Percentiles rank a stretch among this genome's conserved stretches.
Evolutionary conservation across 1,140 invertebrate species (phyloP).

Genomic region (Plutomurus gul): DNA sequence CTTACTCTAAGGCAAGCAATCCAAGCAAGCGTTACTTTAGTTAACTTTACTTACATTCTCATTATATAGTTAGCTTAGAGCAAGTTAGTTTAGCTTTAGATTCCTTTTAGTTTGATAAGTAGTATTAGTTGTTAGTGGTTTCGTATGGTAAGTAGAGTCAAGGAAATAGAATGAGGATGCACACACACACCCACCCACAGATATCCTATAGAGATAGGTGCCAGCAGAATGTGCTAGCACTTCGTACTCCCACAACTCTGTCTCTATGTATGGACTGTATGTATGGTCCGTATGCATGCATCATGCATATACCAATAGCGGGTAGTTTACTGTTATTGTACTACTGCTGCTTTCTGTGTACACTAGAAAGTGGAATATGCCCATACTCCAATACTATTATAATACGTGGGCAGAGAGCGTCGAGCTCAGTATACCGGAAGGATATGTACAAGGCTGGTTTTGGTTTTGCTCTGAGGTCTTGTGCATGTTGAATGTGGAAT

Average conservation of each 20-base stretch:
- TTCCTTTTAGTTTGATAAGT: constrained; percentile 29
- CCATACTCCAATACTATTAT: neutral
- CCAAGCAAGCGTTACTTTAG: neutral
- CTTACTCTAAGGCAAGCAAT: neutral
- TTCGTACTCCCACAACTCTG: neutral
- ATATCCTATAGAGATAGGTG: constrained; percentile 10
- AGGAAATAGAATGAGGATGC: constrained; percentile 26
- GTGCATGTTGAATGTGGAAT: constrained; percentile 4
- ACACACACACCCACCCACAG: too few relatives aligned
- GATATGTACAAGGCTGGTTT: constrained; percentile 20
- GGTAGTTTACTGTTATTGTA: too few relatives aligned
- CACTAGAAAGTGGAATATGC: neutral
- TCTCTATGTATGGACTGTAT: neutral
- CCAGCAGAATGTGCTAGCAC: too few relatives aligned
- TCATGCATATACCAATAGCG: too few relatives aligned
- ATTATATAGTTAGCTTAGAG: constrained; percentile 28
- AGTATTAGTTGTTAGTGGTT: constrained; percentile 29
- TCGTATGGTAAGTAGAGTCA: constrained; percentile 5
- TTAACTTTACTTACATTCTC: constrained; percentile 18
- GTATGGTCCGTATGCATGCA: too few relatives aligned
- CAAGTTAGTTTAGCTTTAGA: constrained; percentile 14
- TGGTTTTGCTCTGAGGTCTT: neutral
- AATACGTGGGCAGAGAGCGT: too few relatives aligned
- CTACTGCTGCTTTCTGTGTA: neutral
- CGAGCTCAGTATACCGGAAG: constrained; percentile 28